phyloP scores from a whole-genome alignment of 2,888 invertebrate genomes.

The Caprella mutica region DNA sequence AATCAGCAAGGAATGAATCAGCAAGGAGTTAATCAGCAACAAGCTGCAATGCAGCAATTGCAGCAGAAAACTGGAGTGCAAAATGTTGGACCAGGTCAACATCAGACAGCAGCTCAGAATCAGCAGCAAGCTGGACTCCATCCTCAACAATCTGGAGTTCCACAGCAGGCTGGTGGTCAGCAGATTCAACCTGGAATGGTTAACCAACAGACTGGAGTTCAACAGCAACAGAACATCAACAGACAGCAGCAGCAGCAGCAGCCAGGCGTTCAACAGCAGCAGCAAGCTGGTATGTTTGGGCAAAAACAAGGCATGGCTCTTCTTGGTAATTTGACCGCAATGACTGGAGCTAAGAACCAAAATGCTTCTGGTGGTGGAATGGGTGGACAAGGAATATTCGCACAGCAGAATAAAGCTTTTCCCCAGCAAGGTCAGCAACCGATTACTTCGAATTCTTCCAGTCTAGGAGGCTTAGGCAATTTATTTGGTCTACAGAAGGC shows the following conservation, averaged over 20 bases:
- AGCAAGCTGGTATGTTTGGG: slow-evolving; percentile 6
- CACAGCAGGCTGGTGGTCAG: neutral
- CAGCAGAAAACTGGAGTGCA: neutral
- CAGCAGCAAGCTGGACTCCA: slow-evolving; percentile 6
- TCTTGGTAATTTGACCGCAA: neutral
- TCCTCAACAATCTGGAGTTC: neutral
- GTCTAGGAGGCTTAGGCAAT: slow-evolving; percentile 28
- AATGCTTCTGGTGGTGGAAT: too few species aligned
- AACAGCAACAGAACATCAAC: slow-evolving; percentile 4
- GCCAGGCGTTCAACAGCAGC: neutral
- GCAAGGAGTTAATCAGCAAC: neutral
- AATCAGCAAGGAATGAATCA: slow-evolving; percentile 11
- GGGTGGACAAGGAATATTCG: too few species aligned
- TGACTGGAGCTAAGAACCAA: slow-evolving; percentile 7
- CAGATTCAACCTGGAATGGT: slow-evolving; percentile 4
- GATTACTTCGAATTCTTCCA: slow-evolving; percentile 16
- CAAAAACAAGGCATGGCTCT: neutral
- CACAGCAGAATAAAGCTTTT: too few species aligned
- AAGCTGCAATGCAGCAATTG: neutral
- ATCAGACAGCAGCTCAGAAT: slow-evolving; percentile 1
- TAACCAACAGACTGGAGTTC: neutral
- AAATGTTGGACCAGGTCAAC: neutral
- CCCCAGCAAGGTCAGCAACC: slow-evolving; percentile 14
- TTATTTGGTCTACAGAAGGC: slow-evolving; percentile 32
- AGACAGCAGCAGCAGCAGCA: slow-evolving; percentile 18